These are phyloP conservation scores for Phyllostomus hastatus DNA, from an alignment of 2,113 vertebrate species.

Conservation along the genomic window DNA sequence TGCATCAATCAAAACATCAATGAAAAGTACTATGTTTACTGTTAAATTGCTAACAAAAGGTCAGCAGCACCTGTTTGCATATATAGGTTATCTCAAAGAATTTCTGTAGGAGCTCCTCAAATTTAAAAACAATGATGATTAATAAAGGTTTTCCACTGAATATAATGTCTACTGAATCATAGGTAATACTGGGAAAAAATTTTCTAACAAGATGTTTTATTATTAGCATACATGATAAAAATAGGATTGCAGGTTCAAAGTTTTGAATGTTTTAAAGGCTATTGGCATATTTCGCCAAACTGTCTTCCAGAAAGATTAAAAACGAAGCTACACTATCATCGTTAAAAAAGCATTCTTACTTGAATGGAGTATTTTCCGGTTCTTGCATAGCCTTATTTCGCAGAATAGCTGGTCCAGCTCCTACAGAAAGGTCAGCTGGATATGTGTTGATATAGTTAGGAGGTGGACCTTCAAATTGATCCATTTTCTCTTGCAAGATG, in stretches of 20 bases:
- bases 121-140: not conserved
- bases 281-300: not conserved
- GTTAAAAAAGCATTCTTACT: constrained; percentile 80
- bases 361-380: constrained; percentile 98
- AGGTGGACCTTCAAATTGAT: constrained; percentile 95
- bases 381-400: constrained; percentile 98
- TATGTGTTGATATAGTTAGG: constrained; percentile 96
- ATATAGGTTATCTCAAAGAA: not conserved
- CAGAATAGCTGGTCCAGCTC: constrained; percentile 91
- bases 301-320: not conserved
- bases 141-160: not conserved
- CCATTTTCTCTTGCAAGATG: constrained; percentile 92
- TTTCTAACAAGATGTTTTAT: not conserved
- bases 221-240: not conserved
- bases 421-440: constrained; percentile 87
- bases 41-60: constrained; percentile 11
- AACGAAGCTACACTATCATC: not conserved
- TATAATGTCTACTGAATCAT: not conserved
- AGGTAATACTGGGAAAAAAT: not conserved
- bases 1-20: not conserved
- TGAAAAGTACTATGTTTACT: not conserved
- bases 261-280: not conserved
- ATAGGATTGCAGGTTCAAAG: not conserved
- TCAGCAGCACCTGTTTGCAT: not conserved
- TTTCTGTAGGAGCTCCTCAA: constrained; percentile 19